These are phyloP conservation scores for Parus major DNA, from an alignment of 2,113 vertebrate species.

Conservation along the genomic window DNA sequence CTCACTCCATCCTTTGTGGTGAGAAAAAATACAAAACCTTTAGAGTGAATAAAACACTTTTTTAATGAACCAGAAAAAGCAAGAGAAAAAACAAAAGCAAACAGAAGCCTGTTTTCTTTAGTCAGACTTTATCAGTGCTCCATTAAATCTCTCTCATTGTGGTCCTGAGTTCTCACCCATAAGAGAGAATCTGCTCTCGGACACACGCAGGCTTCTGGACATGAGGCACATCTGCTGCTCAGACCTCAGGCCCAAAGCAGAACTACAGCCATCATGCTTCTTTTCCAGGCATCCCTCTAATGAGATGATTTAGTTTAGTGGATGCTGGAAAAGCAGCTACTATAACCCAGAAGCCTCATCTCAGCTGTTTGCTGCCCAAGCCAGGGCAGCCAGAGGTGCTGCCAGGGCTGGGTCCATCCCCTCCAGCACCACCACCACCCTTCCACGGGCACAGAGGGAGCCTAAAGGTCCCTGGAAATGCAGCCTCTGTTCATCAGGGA, in stretches of 20 bases:
- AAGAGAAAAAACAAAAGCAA: not conserved
- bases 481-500: not conserved
- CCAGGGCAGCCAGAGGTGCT: not conserved
- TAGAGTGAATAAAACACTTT: conserved; percentile 39
- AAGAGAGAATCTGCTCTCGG: not conserved
- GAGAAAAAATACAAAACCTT: conserved; percentile 37
- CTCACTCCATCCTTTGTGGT: not conserved
- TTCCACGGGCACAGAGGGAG: rapidly evolving
- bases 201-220: not conserved
- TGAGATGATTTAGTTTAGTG: not conserved
- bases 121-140: conserved; percentile 4
- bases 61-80: conserved; percentile 27
- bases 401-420: not conserved
- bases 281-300: not conserved
- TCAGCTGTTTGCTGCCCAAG: not conserved
- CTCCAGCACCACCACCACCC: rapidly evolving
- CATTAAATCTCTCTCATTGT: not conserved
- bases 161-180: not conserved
- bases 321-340: not conserved
- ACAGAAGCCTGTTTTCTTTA: not conserved
- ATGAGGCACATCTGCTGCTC: not conserved
- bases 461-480: not conserved
- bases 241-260: not conserved
- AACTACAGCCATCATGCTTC: not conserved
- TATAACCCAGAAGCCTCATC: not conserved